Evolutionary conservation across 2,888 invertebrate species (phyloP).

Genomic region (Proisotoma minuta): DNA sequence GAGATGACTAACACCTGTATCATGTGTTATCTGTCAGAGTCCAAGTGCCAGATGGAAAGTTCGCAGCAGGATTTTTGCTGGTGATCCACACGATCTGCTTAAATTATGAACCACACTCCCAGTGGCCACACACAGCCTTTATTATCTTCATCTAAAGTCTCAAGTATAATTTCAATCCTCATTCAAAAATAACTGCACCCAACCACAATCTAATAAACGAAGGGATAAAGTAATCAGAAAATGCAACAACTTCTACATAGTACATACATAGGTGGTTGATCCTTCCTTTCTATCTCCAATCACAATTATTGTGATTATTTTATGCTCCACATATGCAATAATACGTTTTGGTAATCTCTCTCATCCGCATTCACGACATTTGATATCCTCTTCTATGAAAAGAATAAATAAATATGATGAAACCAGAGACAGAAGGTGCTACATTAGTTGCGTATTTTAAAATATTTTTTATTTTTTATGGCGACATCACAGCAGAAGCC

Average conservation of each 20-base stretch:
- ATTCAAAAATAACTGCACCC: constrained; percentile 16
- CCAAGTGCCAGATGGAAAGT: constrained; percentile 40
- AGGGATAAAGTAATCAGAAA: background rate
- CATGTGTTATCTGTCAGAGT: constrained; percentile 46
- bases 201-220: background rate
- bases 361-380: background rate
- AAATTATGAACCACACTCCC: constrained; percentile 45
- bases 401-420: too few species aligned
- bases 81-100: constrained; percentile 47
- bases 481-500: background rate
- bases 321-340: background rate
- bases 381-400: too few species aligned
- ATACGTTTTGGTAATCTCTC: background rate
- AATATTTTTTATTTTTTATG: too few species aligned
- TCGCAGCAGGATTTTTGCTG: constrained; percentile 47
- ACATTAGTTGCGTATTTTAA: too few species aligned
- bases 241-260: background rate
- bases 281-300: background rate
- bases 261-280: background rate
- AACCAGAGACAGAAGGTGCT: too few species aligned
- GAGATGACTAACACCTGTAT: constrained; percentile 36
- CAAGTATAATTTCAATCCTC: background rate
- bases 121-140: constrained; percentile 42
- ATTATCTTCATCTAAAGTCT: constrained; percentile 19
- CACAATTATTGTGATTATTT: background rate